Base-by-base conservation (phyloP, 2,797 vertebrate species). In the Myripristis murdjan region DNA sequence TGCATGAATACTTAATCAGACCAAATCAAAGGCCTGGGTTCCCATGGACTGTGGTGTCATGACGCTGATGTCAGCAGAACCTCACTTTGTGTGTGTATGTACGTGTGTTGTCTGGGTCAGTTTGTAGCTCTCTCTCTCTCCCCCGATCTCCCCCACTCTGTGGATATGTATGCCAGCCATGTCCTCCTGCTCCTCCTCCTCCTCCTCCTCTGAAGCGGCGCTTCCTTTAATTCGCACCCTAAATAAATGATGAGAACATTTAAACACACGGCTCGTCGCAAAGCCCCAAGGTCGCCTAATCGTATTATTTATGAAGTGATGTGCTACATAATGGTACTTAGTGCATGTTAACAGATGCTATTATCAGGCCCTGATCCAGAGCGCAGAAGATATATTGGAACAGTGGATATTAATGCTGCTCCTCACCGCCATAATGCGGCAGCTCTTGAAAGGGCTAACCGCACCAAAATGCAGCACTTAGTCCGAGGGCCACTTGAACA, bases 221-320 rank as follows among this genome's bases (percentile, higher is more conserved):
- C 95, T 96, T 96, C 95, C 96, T 97, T 96, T 97, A 97, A 98
- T 97, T 97, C 95, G 93, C 95, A 94, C 95, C 96, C 96, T 97
- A 97, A 97, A 97, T 98, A 98, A 98, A 98, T 98, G 96, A 98
- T 98, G 97, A 97, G 97, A 97, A 97, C 96, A 96, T 98, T 98
- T 97, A 97, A 97, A 97, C 96, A 96, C 96, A 96, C 95, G 95
- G 95, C 96, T 97, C 95, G 96, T 96, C 94, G 93, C 92, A 91
- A 93, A 94, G 96, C 95, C 96, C 96, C 85, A 95, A 96, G 98
- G 97, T 99, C 96, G 90, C 94, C 96, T 98, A 98, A 99, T 98
- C 97, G 96, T 98, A 98, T 99, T 99, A 99, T 99, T 99, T 99
- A 99, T 99, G 97, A 99, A 99, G 96, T 98, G 97, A 98, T 99